These are phyloP conservation scores for Empis livida DNA, from an alignment of 2,888 invertebrate genomes.

Conservation along the genomic window DNA sequence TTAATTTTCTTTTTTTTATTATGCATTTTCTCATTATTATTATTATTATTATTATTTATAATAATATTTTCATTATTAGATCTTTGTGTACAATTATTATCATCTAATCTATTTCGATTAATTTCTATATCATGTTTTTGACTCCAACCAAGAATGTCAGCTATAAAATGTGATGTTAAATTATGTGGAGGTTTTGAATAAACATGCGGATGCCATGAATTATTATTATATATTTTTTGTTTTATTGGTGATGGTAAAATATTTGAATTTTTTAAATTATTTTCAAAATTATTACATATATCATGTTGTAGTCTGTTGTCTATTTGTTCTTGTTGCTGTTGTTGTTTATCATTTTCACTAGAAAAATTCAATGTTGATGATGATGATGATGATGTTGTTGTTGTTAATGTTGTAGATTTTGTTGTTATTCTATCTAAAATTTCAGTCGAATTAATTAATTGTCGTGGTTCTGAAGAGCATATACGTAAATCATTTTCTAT, in stretches of 20 bases:
- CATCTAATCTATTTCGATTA: constrained; percentile 1
- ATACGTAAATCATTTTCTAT: not conserved
- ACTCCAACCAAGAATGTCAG: constrained; percentile 66
- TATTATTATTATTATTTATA: not conserved
- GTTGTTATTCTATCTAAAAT: not conserved
- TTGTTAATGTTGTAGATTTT: not conserved
- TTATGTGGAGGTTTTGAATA: constrained; percentile 69
- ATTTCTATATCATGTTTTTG: constrained; percentile 1
- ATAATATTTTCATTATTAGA: not conserved
- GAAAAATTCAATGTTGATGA: not conserved
- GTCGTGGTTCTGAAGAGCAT: constrained; percentile 1
- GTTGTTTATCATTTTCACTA: constrained; percentile 7
- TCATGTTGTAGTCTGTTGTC: constrained; percentile 3
- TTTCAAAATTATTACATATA: constrained; percentile 3
- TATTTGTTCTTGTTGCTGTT: constrained; percentile 5
- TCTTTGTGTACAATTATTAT: not conserved
- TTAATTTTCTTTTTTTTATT: no score
- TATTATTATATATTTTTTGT: no score
- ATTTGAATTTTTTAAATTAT: not conserved
- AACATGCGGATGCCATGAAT: constrained; percentile 79
- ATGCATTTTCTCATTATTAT: not conserved
- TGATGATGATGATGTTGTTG: not conserved
- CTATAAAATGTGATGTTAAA: constrained; percentile 78
- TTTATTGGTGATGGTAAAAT: constrained; percentile 7
- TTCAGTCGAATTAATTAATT: not conserved